phyloP scores from a whole-genome alignment of 1,140 invertebrate genomes.

The Macrotrachela quadricornifera region DNA sequence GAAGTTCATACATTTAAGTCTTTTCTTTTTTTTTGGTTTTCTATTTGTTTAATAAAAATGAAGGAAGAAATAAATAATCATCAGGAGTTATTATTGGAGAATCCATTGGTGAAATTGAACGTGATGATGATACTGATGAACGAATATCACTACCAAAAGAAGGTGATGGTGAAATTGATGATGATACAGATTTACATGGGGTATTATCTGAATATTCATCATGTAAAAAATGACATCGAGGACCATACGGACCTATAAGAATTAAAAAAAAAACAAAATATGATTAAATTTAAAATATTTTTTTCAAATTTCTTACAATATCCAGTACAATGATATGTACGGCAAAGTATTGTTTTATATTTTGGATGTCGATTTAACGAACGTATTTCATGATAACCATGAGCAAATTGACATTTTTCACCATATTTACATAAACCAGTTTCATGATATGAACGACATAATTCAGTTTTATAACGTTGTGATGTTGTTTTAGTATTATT shows the following conservation, averaged over 20 bases:
- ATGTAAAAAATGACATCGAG: constrained; percentile 93
- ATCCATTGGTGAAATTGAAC: too few relatives aligned
- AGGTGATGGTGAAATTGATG: too few relatives aligned
- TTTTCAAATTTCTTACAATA: constrained; percentile 43
- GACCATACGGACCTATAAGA: constrained; percentile 86
- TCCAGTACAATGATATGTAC: constrained; percentile 55
- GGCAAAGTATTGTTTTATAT: constrained; percentile 97
- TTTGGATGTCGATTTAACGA: constrained; percentile 76
- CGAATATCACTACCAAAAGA: too few relatives aligned
- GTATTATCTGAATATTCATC: constrained; percentile 46
- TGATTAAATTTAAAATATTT: too few relatives aligned
- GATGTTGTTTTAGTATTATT: too few relatives aligned
- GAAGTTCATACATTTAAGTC: too few relatives aligned
- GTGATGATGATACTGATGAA: too few relatives aligned
- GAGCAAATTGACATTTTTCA: constrained; percentile 97
- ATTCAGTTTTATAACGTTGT: constrained; percentile 75
- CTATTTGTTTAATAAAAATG: too few relatives aligned
- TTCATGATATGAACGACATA: constrained; percentile 85
- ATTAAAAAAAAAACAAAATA: constrained; percentile 34
- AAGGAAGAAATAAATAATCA: too few relatives aligned
- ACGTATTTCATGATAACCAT: constrained; percentile 70
- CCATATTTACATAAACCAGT: constrained; percentile 87
- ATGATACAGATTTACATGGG: too few relatives aligned
- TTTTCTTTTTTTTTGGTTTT: too few relatives aligned
- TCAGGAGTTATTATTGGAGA: too few relatives aligned